Evolutionary conservation across 1,140 invertebrate species (phyloP), one percentile per base, ranked within the genome.

Genomic region (Aphelenchoides besseyi): DNA sequence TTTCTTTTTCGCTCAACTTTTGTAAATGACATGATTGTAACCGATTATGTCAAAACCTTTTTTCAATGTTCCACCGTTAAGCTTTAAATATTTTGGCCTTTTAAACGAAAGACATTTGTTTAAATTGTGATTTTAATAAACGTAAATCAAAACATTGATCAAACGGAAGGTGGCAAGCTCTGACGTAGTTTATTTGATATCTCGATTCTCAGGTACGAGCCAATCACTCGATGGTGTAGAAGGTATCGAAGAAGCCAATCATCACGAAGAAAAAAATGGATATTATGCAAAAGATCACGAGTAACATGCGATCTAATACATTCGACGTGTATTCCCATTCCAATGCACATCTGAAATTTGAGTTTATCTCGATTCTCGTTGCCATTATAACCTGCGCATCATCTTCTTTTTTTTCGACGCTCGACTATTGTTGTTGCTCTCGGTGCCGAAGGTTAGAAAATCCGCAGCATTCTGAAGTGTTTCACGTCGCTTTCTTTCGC

Each of bases 251-350:
- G 53, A 74, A 82, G 28, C 70, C 68, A 8, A 82, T 41, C 18
- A 82, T 41, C 1, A 73, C 26, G 53, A 82, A 82, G 36, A 82
- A 84, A 9, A 71, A 35, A 35, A 79, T 61, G 5, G 81, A 80
- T 9, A 85, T 74, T 23, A 75, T 32, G 12, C 48, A 69, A 68
- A 82, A 82, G 1, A 84, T 29, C 8, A 71, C 71, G 2, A 82
- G 72, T 1, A 82, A 72, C 32, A 71, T 53, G 1, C 81, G 69
- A 48, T 82, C 81, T 33, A 82, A 71, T 5, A 81, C 76, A 62
- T 82, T 85, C 9, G 81, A 80, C n/a, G 85, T 36, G 61, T 71
- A 82, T 74, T 82, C 81, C 82, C 82, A 82, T 73, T 82, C 81
- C 52, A 82, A 52, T 3, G 81, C 78, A 41, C 83, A 77, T 68